These are phyloP conservation scores for Xanthorhoe spadicearia DNA, from an alignment of 2,888 invertebrate species.

Conservation along the genomic window DNA sequence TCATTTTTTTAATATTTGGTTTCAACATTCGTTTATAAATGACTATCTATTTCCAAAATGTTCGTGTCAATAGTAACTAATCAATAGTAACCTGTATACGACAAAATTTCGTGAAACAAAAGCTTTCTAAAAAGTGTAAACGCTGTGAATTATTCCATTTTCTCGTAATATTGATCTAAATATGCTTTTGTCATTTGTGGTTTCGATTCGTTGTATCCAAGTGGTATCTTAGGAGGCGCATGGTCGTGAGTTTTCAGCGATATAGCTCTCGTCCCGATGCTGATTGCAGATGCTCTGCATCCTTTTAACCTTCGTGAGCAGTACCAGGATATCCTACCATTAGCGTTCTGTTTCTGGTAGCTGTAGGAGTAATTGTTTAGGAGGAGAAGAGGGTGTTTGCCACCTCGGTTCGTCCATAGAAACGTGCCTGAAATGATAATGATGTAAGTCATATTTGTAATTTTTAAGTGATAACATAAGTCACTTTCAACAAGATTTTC, in stretches of 20 bases:
- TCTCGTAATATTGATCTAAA: conserved; percentile 22
- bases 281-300: conserved; percentile 73
- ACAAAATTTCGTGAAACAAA: too few species aligned
- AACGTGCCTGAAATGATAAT: conserved; percentile 61
- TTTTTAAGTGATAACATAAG: too few species aligned
- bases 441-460: conserved; percentile 4
- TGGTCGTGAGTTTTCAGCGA: conserved; percentile 70
- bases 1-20: too few species aligned
- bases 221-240: conserved; percentile 62
- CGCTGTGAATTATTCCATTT: neutral
- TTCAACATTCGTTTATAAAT: too few species aligned
- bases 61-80: too few species aligned
- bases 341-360: conserved; percentile 75
- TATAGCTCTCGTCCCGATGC: conserved; percentile 61
- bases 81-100: too few species aligned
- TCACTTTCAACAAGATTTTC: too few species aligned
- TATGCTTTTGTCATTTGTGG: conserved; percentile 19
- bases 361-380: conserved; percentile 74
- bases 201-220: conserved; percentile 22
- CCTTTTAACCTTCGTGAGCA: conserved; percentile 76
- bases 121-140: neutral
- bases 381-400: conserved; percentile 74
- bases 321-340: conserved; percentile 77
- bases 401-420: conserved; percentile 76
- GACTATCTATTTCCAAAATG: too few species aligned